A percentile compares a stretch with the other conserved stretches of the same genome.
Evolutionary conservation across 2,113 vertebrate species (phyloP).

Genomic region (Formicarius rufipectus): DNA sequence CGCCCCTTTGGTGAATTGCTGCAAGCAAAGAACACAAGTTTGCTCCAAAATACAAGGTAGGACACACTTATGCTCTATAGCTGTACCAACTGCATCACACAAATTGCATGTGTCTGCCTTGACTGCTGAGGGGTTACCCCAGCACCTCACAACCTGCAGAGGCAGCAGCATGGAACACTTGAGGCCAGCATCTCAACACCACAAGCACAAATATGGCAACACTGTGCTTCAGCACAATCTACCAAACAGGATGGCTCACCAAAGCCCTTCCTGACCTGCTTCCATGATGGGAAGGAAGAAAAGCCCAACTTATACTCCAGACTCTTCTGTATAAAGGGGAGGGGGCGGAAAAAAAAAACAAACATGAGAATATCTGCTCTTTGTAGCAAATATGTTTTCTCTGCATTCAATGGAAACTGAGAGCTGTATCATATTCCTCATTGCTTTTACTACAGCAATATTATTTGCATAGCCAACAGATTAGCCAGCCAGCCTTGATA

Average conservation of each 20-base stretch:
- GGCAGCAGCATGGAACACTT: fast-evolving
- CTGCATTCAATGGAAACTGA: not conserved
- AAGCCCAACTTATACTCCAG: not conserved
- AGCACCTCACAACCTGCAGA: not conserved
- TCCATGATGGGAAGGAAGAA: not conserved
- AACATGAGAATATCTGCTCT: not conserved
- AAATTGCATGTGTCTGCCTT: fast-evolving
- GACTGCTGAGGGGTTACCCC: not conserved
- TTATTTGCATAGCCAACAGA: conserved; percentile 26
- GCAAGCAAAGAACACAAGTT: not conserved
- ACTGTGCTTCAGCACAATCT: fast-evolving
- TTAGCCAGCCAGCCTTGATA: not conserved
- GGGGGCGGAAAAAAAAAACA: not conserved
- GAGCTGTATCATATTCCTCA: conserved; percentile 22
- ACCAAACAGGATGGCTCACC: fast-evolving
- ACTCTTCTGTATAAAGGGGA: not conserved
- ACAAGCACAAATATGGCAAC: not conserved
- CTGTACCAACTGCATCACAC: not conserved
- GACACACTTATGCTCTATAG: fast-evolving
- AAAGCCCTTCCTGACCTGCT: not conserved
- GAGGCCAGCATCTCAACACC: not conserved
- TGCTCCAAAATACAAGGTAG: not conserved
- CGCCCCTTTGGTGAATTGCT: fast-evolving
- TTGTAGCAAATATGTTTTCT: conserved; percentile 27
- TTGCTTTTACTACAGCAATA: conserved; percentile 27